Conservation (phyloP, 2,888 invertebrate genomes). For the Theodoxus fluviatilis region DNA sequence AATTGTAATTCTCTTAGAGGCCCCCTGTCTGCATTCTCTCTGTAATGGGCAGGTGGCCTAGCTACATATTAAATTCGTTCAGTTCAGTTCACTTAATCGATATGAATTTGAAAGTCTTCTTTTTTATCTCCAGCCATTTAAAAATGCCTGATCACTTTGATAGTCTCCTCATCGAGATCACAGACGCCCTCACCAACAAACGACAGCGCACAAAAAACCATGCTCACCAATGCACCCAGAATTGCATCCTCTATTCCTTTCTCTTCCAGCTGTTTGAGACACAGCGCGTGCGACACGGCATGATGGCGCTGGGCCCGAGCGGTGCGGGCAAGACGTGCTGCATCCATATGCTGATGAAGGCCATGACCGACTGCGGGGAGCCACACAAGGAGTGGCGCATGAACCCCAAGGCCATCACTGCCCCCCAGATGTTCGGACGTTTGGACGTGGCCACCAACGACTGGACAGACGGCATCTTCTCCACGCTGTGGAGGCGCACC, state of each 20-base stretch:
- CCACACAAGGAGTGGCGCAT: conserved; percentile 93
- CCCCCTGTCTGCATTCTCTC: too few species aligned
- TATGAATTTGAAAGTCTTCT: too few species aligned
- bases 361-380: conserved; percentile 84
- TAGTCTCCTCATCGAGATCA: too few species aligned
- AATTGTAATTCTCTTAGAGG: too few species aligned
- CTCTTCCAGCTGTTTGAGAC: conserved; percentile 64
- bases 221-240: background rate
- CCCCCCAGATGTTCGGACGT: conserved; percentile 96
- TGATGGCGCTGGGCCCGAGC: conserved; percentile 89
- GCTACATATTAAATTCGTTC: too few species aligned
- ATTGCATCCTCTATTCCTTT: background rate
- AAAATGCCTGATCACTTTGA: too few species aligned
- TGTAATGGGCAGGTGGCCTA: too few species aligned
- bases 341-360: conserved; percentile 88
- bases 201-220: too few species aligned
- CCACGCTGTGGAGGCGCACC: conserved; percentile 94
- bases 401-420: conserved; percentile 98
- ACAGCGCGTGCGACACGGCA: conserved; percentile 66
- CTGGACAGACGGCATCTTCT: conserved; percentile 98
- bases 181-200: too few species aligned
- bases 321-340: conserved; percentile 95
- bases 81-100: too few species aligned
- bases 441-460: conserved; percentile 96
- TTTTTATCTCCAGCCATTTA: too few species aligned